Percentiles rank a stretch among this genome's conserved stretches.
Conservation (phyloP, 1,140 invertebrate genomes). For the Drosophila carrolli region DNA sequence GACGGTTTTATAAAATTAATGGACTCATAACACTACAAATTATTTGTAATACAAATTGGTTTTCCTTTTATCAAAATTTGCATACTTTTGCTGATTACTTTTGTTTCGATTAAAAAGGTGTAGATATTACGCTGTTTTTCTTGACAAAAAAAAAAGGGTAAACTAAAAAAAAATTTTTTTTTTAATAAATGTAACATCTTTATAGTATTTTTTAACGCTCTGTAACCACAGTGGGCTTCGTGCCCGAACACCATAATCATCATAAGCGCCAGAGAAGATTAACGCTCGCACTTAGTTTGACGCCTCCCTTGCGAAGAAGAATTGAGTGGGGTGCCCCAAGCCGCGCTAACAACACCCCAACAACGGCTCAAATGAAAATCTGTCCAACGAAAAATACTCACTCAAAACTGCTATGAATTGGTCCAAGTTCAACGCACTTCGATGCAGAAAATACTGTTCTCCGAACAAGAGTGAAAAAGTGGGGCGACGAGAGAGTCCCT, state of each 20-base stretch:
- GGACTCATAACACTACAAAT: too few relatives aligned
- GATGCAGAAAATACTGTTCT: slow-evolving; percentile 25
- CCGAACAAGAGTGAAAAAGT: slow-evolving; percentile 9
- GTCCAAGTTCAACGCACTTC: slow-evolving; percentile 70
- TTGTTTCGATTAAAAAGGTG: too few relatives aligned
- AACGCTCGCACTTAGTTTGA: slow-evolving; percentile 62
- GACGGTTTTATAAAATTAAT: too few relatives aligned
- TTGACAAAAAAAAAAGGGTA: too few relatives aligned
- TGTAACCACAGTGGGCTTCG: slow-evolving; percentile 40
- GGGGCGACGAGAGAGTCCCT: slow-evolving; percentile 17
- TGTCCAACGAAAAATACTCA: slow-evolving; percentile 18
- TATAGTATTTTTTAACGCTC: not conserved
- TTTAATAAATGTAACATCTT: not conserved
- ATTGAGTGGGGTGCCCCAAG: slow-evolving; percentile 13
- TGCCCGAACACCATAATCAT: slow-evolving; percentile 39
- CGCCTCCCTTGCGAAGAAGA: slow-evolving; percentile 29
- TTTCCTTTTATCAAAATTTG: too few relatives aligned
- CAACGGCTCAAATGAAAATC: not conserved
- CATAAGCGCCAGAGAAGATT: slow-evolving; percentile 49
- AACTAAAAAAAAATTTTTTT: not conserved
- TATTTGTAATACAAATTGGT: too few relatives aligned
- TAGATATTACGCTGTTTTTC: too few relatives aligned
- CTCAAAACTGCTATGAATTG: slow-evolving; percentile 58
- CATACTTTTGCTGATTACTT: too few relatives aligned
- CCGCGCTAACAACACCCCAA: not conserved